Evolutionary conservation across 2,888 invertebrate species (phyloP), one percentile per base, ranked within the genome.

Genomic region (Theretra japonica): DNA sequence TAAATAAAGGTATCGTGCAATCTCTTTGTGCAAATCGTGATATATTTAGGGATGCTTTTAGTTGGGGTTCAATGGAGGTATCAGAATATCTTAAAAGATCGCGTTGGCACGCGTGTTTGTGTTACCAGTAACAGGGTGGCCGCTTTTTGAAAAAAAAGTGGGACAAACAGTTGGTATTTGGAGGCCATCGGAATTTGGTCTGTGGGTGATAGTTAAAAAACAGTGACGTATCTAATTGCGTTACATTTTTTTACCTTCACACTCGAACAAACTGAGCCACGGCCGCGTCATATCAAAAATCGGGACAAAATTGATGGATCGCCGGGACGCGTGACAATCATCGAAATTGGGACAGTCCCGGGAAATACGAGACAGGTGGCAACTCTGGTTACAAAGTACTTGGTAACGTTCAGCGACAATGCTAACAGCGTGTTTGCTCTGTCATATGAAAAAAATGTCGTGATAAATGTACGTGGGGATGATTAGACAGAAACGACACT

Each of bases 401-500:
- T 65, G 2, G 65, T 65, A 65, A 65, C 48, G 23, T 17, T 65
- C 7, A 41, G 33, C 3, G 33, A 21, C 41, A 41, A 48, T 48
- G 23, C 48, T 65, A 48, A 48, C 65, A 48, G 6, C 48, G 41
- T 65, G 50, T 53, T 50, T 59, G 65, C 17, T 23, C 62, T 23
- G 23, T 71, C 25, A 57, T 56, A 71, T 41, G 77, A 84, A 86
- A 85, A 41, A 85, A 83, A 77, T 79, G 82, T 84, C 81, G 83
- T 88, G 88, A 89, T 83, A 87, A 89, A 89, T 88, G 88, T 89
- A 79, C 82, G 84, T 79, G 75, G 81, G 81, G 85, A 89, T 89
- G 88, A 90, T 90, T 89, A 86, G 87, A 89, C 86, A 84, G 85
- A 86, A 81, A 80, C 80, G 90, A 90, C 90, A 87, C 83, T 87